phyloP scores from a whole-genome alignment of 2,888 invertebrate species.

The Brachyptera risi region DNA sequence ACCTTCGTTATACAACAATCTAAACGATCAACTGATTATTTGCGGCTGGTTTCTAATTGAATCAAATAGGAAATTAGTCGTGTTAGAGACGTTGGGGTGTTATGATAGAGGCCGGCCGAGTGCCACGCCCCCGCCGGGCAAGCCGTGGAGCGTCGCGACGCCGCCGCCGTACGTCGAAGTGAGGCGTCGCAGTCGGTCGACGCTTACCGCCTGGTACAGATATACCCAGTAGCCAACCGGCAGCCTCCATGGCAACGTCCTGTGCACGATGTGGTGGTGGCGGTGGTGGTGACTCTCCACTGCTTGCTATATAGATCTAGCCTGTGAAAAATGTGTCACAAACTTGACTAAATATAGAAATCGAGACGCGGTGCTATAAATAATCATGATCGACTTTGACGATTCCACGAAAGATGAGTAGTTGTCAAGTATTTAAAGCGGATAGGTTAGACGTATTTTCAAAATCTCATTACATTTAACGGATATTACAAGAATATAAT shows the following conservation, averaged over 20 bases:
- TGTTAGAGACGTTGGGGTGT: neutral
- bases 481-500: too few species aligned
- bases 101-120: neutral
- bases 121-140: constrained; percentile 46
- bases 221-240: neutral
- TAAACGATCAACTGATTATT: constrained; percentile 8
- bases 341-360: constrained; percentile 8
- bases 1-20: neutral
- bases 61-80: constrained; percentile 14
- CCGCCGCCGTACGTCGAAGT: constrained; percentile 28
- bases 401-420: too few species aligned
- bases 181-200: constrained; percentile 27
- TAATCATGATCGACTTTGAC: too few species aligned
- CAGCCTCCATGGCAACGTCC: neutral
- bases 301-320: too few species aligned
- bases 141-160: constrained; percentile 32
- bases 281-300: too few species aligned
- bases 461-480: too few species aligned
- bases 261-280: neutral
- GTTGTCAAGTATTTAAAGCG: too few species aligned
- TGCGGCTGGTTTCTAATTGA: constrained; percentile 10
- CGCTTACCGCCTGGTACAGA: constrained; percentile 22
- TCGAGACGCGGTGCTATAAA: constrained; percentile 1
- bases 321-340: constrained; percentile 4
- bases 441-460: too few species aligned